phyloP scores from a whole-genome alignment of 2,888 invertebrate genomes.

The Lagria hirta region DNA sequence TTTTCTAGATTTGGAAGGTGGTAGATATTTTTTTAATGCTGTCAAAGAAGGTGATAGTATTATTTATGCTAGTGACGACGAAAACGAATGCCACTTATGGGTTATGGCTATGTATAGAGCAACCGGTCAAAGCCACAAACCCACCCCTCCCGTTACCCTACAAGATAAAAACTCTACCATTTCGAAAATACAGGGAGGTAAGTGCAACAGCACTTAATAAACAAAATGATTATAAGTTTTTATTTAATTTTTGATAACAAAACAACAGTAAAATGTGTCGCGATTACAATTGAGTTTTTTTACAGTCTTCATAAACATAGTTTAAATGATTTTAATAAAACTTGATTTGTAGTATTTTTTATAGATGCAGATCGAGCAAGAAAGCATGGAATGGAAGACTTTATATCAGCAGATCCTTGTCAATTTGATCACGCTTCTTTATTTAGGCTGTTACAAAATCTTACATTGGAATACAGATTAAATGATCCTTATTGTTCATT shows the following conservation, averaged over 20 bases:
- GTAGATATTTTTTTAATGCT: conserved; percentile 96
- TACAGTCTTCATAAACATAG: too few species aligned
- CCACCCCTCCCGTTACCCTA: conserved; percentile 82
- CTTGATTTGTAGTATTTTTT: conserved; percentile 26
- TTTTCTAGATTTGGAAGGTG: conserved; percentile 82
- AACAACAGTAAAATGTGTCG: too few species aligned
- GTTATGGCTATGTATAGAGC: conserved; percentile 99
- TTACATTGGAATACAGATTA: conserved; percentile 92
- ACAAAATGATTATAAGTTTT: too few species aligned
- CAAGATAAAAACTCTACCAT: conserved; percentile 83
- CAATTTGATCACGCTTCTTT: conserved; percentile 93
- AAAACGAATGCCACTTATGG: conserved; percentile 98
- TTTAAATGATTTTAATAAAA: too few species aligned
- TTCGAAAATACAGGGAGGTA: conserved; percentile 88
- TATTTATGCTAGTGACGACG: conserved; percentile 93
- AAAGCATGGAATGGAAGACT: conserved; percentile 99
- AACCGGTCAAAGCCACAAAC: conserved; percentile 99
- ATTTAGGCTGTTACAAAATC: conserved; percentile 88
- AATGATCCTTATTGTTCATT: conserved; percentile 98
- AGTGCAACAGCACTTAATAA: conserved; percentile 6
- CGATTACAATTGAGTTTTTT: too few species aligned
- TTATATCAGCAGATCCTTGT: conserved; percentile 98
- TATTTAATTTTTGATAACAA: too few species aligned
- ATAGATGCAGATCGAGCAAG: conserved; percentile 91
- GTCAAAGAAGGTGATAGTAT: conserved; percentile 98